These are phyloP conservation scores for Haliclona indistincta DNA, from an alignment of 37 sponge, comb jelly and placozoan species.

Conservation along the genomic window DNA sequence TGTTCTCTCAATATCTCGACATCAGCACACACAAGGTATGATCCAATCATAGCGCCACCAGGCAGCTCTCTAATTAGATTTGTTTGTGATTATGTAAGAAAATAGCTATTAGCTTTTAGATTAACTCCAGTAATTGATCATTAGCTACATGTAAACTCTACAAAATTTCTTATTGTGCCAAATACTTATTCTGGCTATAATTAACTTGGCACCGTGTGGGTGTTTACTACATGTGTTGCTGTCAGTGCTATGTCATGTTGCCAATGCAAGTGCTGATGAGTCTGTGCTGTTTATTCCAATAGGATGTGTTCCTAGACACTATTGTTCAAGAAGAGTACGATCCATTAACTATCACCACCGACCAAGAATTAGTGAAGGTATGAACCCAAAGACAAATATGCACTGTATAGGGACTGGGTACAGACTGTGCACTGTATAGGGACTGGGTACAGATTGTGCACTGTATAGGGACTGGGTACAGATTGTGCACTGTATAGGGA, in stretches of 20 bases:
- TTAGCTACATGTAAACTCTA: background rate
- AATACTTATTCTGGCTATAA: background rate
- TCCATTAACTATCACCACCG: constrained; percentile 4
- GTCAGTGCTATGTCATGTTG: too few species aligned
- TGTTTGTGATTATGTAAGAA: too few species aligned
- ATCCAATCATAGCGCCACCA: too few species aligned
- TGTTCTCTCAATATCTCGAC: constrained; percentile 65
- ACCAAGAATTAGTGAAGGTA: background rate
- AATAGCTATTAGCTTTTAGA: too few species aligned
- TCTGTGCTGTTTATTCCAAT: background rate
- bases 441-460: background rate
- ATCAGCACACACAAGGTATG: constrained; percentile 49
- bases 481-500: background rate
- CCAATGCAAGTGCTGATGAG: background rate
- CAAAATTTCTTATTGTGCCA: background rate
- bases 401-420: background rate
- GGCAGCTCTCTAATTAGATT: too few species aligned
- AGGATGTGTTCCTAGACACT: constrained; percentile 68
- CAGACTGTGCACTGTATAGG: background rate
- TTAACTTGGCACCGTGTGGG: background rate
- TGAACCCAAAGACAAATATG: background rate
- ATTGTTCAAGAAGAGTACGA: constrained; percentile 41
- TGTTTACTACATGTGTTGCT: too few species aligned
- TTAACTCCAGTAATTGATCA: too few species aligned
- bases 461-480: background rate